A percentile compares a stretch with the other conserved stretches of the same genome.
Conservation (phyloP, 2,797 vertebrate species). For the Psittacula echo region DNA sequence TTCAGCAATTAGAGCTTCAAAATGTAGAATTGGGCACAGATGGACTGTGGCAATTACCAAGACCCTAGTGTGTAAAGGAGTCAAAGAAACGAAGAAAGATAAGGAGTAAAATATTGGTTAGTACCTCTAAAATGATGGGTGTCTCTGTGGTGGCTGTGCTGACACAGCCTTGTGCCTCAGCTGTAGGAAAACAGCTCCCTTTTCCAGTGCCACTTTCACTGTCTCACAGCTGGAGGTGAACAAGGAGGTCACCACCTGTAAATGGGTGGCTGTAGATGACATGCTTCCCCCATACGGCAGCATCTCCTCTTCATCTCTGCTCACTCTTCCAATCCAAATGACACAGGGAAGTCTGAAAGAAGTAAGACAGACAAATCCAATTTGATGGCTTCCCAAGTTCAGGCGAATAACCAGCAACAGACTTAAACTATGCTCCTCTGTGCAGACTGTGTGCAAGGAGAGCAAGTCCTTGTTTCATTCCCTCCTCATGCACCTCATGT, state of each 20-base stretch:
- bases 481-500: background rate
- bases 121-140: background rate
- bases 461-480: background rate
- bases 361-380: background rate
- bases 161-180: background rate
- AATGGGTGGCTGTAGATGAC: background rate
- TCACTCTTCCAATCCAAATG: background rate
- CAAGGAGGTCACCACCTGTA: background rate
- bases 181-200: background rate
- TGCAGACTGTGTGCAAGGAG: background rate
- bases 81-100: background rate
- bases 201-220: background rate
- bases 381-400: background rate
- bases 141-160: background rate
- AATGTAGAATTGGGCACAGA: background rate
- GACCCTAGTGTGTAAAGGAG: background rate
- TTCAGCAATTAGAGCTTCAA: background rate
- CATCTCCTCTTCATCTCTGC: background rate
- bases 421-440: background rate
- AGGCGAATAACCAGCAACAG: background rate
- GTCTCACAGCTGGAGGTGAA: background rate
- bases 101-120: background rate
- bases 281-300: rapidly evolving
- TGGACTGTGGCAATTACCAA: background rate
- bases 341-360: background rate